Conservation (phyloP, 53 echinoderm and acorn worm species). For the Echinometra lucunter region DNA sequence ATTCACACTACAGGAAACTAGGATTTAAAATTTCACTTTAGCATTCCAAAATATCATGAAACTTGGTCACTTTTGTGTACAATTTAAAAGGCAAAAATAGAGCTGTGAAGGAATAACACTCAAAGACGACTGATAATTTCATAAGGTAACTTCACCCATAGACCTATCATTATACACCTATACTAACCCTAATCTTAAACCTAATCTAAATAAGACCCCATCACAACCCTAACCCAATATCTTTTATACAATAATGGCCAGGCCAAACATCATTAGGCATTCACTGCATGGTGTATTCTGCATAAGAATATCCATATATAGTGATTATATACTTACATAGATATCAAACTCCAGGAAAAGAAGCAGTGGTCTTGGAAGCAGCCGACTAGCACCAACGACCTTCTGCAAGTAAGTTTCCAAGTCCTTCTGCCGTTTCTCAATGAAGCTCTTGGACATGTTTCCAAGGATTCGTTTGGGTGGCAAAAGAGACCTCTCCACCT, state of each 20-base stretch:
- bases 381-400: slow-evolving; percentile 73
- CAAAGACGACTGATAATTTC: background rate
- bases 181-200: too few relatives aligned
- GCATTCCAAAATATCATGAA: too few relatives aligned
- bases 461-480: slow-evolving; percentile 96
- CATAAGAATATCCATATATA: too few relatives aligned
- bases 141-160: too few relatives aligned
- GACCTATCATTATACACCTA: too few relatives aligned
- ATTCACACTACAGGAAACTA: background rate
- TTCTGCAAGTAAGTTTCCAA: slow-evolving; percentile 85
- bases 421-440: slow-evolving; percentile 88
- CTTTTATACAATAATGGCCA: too few relatives aligned
- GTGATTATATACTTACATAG: slow-evolving; percentile 76
- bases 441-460: slow-evolving; percentile 91
- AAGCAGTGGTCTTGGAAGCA: slow-evolving; percentile 82
- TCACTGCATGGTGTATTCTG: too few relatives aligned
- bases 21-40: background rate
- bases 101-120: background rate
- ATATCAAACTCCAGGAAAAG: slow-evolving; percentile 97
- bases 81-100: background rate
- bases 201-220: too few relatives aligned
- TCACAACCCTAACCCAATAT: too few relatives aligned
- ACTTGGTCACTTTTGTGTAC: background rate
- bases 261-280: too few relatives aligned
- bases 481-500: slow-evolving; percentile 75